Evolutionary conservation across 1,140 invertebrate genomes (phyloP).

Genomic region (Drosophila nannoptera): DNA sequence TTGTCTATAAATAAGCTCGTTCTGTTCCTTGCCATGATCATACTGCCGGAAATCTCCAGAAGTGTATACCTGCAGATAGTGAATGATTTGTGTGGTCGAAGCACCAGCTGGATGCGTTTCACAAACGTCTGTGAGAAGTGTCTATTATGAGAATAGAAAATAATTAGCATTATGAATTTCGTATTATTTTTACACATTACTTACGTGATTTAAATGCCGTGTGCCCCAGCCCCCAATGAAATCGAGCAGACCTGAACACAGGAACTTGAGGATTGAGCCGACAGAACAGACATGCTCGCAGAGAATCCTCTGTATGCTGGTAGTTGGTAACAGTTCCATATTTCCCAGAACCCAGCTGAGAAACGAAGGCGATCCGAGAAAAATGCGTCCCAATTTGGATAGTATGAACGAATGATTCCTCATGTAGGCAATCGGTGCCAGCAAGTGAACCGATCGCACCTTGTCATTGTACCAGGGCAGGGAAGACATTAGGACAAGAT

Average conservation of each 20-base stretch:
- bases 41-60: constrained; percentile 78
- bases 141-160: constrained; percentile 27
- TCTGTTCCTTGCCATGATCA: constrained; percentile 79
- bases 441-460: constrained; percentile 80
- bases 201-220: constrained; percentile 70
- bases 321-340: constrained; percentile 70
- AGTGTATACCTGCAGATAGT: constrained; percentile 80
- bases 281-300: constrained; percentile 67
- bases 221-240: constrained; percentile 75
- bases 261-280: constrained; percentile 61
- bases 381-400: constrained; percentile 72
- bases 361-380: constrained; percentile 69
- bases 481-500: constrained; percentile 81
- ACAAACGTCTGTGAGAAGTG: constrained; percentile 66
- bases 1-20: constrained; percentile 80
- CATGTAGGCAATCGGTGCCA: constrained; percentile 83
- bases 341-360: constrained; percentile 64
- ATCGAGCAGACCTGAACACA: constrained; percentile 64
- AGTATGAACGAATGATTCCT: constrained; percentile 80
- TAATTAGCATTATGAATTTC: neutral
- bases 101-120: constrained; percentile 79
- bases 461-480: constrained; percentile 82
- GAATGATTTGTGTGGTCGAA: constrained; percentile 80
- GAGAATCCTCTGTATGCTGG: constrained; percentile 59
- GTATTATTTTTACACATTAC: neutral